Percentiles rank a stretch among this genome's conserved stretches.
Conservation (phyloP, 92 coral and sea anemone genomes). For the Phenganax marumi region DNA sequence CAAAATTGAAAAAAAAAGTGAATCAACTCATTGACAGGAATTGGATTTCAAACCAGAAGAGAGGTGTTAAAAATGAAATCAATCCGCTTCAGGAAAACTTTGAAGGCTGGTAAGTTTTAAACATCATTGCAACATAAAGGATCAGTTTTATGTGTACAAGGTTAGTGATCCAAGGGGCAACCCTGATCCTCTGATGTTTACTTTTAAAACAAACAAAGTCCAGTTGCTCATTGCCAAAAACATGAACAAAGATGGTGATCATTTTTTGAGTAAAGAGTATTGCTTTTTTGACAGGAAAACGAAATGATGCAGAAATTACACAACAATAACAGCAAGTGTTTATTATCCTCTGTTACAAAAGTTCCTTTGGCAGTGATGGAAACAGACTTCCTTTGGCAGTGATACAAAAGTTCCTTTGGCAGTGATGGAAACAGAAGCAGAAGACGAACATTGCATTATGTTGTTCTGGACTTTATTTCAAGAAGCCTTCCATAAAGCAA, state of each 20-base stretch:
- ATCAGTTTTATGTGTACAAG: not conserved
- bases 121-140: not conserved
- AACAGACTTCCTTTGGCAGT: conserved; percentile 34
- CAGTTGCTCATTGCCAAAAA: conserved; percentile 41
- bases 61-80: not conserved
- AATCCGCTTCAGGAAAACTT: not conserved
- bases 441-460: conserved; percentile 26
- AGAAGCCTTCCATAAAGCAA: conserved; percentile 37
- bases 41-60: not conserved
- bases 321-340: conserved; percentile 46
- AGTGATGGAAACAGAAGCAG: conserved; percentile 40
- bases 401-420: conserved; percentile 44
- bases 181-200: conserved; percentile 57
- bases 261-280: conserved; percentile 52
- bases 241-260: conserved; percentile 53
- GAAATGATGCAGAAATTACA: conserved; percentile 53
- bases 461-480: conserved; percentile 48
- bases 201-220: conserved; percentile 54
- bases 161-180: conserved; percentile 17
- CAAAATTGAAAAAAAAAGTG: not conserved
- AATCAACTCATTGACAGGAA: not conserved
- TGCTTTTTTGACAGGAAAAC: conserved; percentile 64
- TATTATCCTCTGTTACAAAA: not conserved
- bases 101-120: not conserved
- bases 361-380: conserved; percentile 47